Conservation (phyloP, 2,113 vertebrate genomes). For the Nycticryphes semicollaris region DNA sequence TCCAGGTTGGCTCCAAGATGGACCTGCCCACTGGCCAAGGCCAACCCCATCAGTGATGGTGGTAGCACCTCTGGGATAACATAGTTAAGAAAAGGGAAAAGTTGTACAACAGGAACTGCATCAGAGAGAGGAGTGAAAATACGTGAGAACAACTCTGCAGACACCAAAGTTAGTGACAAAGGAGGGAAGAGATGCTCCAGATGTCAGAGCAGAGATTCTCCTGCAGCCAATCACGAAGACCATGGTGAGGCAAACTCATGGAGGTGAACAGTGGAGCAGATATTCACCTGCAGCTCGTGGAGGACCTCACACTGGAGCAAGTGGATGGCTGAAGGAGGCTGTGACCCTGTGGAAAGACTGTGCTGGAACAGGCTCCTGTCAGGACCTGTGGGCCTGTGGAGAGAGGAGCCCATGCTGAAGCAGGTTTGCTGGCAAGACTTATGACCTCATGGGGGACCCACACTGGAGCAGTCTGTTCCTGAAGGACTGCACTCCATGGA, state of each 20-base stretch:
- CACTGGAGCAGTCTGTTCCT: not conserved
- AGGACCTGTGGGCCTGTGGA: not conserved
- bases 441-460: fast-evolving
- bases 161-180: not conserved
- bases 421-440: not conserved
- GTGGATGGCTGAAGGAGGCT: not conserved
- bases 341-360: not conserved
- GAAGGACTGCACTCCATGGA: not conserved
- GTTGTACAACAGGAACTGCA: no score
- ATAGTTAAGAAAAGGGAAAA: not conserved
- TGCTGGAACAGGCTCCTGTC: not conserved
- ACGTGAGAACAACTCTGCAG: not conserved
- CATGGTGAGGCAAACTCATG: no score
- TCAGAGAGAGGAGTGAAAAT: not conserved
- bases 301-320: not conserved
- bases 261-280: not conserved
- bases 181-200: not conserved
- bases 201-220: not conserved
- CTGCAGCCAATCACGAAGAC: not conserved
- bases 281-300: not conserved
- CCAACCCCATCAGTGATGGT: not conserved
- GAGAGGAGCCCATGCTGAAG: fast-evolving
- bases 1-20: not conserved
- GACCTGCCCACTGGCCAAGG: not conserved
- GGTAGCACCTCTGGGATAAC: not conserved